Evolutionary conservation across 2,797 vertebrate species (phyloP).

Genomic region (Philypnodon macrostomus): DNA sequence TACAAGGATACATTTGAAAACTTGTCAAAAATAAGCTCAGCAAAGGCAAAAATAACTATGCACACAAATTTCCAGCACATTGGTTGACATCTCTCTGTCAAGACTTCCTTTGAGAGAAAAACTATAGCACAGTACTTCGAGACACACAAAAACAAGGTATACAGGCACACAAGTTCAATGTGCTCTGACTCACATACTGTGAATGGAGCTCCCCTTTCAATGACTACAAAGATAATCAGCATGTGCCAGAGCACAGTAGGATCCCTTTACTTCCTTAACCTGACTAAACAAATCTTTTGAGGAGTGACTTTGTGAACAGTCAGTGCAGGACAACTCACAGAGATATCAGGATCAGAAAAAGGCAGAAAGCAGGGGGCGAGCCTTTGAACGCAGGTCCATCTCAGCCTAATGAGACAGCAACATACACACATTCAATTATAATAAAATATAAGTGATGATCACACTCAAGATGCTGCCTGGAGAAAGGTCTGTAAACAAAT

Average conservation of each 20-base stretch:
- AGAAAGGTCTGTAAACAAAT: slow-evolving; percentile 84
- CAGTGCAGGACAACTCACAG: slow-evolving; percentile 5
- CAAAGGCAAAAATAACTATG: background rate
- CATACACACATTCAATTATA: slow-evolving; percentile 13
- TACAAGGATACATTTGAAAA: slow-evolving; percentile 21
- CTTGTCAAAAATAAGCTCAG: slow-evolving; percentile 17
- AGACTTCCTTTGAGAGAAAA: background rate
- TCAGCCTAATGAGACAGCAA: slow-evolving; percentile 25
- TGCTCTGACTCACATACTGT: slow-evolving; percentile 1
- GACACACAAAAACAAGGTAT: slow-evolving; percentile 10
- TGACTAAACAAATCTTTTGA: background rate
- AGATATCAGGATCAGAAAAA: slow-evolving; percentile 11
- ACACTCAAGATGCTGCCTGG: slow-evolving; percentile 81
- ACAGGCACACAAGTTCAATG: slow-evolving; percentile 11
- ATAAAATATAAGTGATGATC: slow-evolving; percentile 18
- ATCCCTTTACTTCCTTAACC: slow-evolving; percentile 21
- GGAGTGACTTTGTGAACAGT: background rate
- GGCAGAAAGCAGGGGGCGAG: slow-evolving; percentile 5
- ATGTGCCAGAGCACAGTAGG: slow-evolving; percentile 24
- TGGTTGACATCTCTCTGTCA: too few relatives aligned
- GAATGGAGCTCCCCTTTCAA: slow-evolving; percentile 17
- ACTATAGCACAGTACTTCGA: background rate
- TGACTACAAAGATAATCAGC: slow-evolving; percentile 17
- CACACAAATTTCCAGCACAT: background rate
- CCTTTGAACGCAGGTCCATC: slow-evolving; percentile 33